Evolutionary conservation across 2,113 vertebrate genomes (phyloP), one percentile per base, ranked within the genome.

Genomic region (Aleadryas rufinucha): DNA sequence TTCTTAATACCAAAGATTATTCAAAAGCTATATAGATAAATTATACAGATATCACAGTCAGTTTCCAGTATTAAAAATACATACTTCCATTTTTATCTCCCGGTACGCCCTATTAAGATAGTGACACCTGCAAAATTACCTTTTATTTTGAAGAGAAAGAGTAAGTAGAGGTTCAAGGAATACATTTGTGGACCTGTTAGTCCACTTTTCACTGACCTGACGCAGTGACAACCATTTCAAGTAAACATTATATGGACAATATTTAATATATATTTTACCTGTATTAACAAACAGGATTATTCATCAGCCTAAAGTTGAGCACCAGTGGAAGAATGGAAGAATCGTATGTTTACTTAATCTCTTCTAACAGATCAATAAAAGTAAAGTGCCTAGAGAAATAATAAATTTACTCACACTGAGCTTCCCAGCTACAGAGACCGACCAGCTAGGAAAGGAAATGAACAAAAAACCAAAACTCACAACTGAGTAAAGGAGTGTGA

Each of bases 351-450:
- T 68, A 35, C 4, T 22, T 64, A 41, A 69, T 24, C 18, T 78
- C 15, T 63, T 71, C 23, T 28, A 60, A 68, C 1, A 41, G n/a
- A 68, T 60, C 16, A 33, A 45, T 45, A 50, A 56, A 87, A 69
- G 47, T 28, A 8, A 68, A n/a, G 44, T 30, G 20, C 30, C 53
- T 26, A n/a, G 0, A 1, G 44, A 64, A 90, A 70, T 2, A 0
- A 1, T 22, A 45, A 30, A 7, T 24, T 80, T 49, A 18, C 6
- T 81, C 13, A 31, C 15, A 61, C 1, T 49, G 31, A 57, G 53
- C 16, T 79, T 92, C 10, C 17, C 54, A 68, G 7, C 8, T 60
- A 8, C 37, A 69, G 17, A 57, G 26, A 64, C 12, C 41, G n/a
- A 47, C 19, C 8, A 26, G 2, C 3, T 44, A 57, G 10, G 27